Evolutionary conservation across 2,797 vertebrate genomes (phyloP).

Genomic region (Momotus momota): DNA sequence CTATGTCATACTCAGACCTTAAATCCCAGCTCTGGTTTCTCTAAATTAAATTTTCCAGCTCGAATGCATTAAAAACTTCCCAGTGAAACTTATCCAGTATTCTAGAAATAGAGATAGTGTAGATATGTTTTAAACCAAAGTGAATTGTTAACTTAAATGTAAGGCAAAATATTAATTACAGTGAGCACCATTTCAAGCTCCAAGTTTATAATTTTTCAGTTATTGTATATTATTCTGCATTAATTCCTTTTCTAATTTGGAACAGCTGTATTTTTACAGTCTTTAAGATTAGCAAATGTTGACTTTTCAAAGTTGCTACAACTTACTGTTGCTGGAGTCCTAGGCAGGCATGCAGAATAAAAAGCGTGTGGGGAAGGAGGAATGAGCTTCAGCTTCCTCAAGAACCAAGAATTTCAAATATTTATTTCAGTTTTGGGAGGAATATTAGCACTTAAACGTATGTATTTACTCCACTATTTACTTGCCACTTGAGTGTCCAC

Average conservation of each 20-base stretch:
- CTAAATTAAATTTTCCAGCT: background rate
- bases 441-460: rapidly evolving
- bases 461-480: background rate
- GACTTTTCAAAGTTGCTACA: background rate
- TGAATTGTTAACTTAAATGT: background rate
- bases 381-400: background rate
- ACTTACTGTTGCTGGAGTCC: background rate
- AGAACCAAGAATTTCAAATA: background rate
- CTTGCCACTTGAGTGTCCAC: background rate
- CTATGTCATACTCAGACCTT: background rate
- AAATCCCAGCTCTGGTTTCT: background rate
- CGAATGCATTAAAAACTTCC: background rate
- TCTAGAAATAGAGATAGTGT: background rate
- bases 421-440: background rate
- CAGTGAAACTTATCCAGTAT: background rate
- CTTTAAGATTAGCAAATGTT: background rate
- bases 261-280: background rate
- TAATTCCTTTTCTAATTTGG: background rate
- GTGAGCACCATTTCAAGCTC: background rate
- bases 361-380: background rate
- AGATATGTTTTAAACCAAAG: background rate
- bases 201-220: background rate
- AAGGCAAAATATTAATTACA: background rate
- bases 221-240: background rate
- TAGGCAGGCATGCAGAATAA: background rate